Conservation (phyloP, 30 jellyfish, hydroid and myxozoan genomes). For the Cassiopea andromeda region DNA sequence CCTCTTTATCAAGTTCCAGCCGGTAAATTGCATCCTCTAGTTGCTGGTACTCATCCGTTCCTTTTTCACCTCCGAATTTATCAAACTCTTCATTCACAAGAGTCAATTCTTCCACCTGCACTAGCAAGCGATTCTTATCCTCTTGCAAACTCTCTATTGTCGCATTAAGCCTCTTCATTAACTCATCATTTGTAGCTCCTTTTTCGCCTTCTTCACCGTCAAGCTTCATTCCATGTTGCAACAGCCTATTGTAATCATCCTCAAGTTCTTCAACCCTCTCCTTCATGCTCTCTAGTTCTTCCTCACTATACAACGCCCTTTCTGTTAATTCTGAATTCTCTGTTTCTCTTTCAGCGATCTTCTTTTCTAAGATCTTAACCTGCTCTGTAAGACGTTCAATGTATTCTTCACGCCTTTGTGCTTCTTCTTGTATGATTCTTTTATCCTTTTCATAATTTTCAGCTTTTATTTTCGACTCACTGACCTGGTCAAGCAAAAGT, state of each 20-base stretch:
- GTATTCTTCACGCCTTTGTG: constrained; percentile 17
- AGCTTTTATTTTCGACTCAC: constrained; percentile 18
- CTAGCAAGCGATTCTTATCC: constrained; percentile 25
- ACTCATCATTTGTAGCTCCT: constrained; percentile 16
- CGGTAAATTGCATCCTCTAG: constrained; percentile 34
- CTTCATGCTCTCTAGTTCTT: constrained; percentile 49
- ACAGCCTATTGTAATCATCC: constrained; percentile 60
- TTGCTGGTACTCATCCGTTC: background rate
- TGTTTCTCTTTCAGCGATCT: constrained; percentile 37
- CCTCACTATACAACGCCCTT: constrained; percentile 69
- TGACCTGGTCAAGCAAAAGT: constrained; percentile 40
- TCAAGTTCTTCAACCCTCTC: constrained; percentile 55
- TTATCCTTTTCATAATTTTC: constrained; percentile 9
- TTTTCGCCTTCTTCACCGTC: constrained; percentile 24
- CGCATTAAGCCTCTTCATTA: constrained; percentile 31
- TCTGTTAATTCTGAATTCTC: constrained; percentile 51
- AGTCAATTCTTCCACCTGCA: constrained; percentile 15
- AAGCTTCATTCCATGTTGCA: constrained; percentile 55
- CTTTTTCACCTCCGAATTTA: constrained; percentile 4
- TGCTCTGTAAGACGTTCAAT: constrained; percentile 44
- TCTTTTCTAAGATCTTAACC: constrained; percentile 44
- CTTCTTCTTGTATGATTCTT: constrained; percentile 32
- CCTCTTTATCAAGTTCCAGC: constrained; percentile 56
- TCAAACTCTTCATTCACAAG: background rate
- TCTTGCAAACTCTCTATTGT: constrained; percentile 22